phyloP scores from a whole-genome alignment of 2,888 invertebrate species.

The Phlogophora meticulosa region DNA sequence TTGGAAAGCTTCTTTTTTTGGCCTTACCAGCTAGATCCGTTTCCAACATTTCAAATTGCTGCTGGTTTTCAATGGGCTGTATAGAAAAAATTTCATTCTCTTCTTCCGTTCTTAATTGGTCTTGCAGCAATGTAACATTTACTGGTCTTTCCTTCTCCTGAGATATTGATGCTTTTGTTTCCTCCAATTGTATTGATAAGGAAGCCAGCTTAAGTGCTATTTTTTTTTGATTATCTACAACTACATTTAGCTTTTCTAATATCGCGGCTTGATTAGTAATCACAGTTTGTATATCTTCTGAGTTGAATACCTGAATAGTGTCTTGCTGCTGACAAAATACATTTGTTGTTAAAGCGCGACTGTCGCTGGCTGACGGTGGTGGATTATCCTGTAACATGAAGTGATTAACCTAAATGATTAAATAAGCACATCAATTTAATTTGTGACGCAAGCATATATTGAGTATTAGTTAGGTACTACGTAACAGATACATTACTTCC shows the following conservation, averaged over 20 bases:
- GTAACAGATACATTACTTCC: slow-evolving; percentile 24
- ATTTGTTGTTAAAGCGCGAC: slow-evolving; percentile 26
- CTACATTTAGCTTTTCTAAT: slow-evolving; percentile 23
- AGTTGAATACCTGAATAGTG: slow-evolving; percentile 27
- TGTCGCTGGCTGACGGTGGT: slow-evolving; percentile 23
- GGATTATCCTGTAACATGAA: slow-evolving; percentile 24
- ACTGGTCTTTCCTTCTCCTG: slow-evolving; percentile 25
- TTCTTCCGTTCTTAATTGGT: slow-evolving; percentile 25
- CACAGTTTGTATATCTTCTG: slow-evolving; percentile 29
- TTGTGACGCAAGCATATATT: slow-evolving; percentile 18
- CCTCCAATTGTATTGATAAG: slow-evolving; percentile 37
- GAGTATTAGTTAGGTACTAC: slow-evolving; percentile 29
- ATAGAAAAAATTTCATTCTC: slow-evolving; percentile 22
- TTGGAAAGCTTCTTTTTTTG: slow-evolving; percentile 21
- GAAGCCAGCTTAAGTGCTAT: slow-evolving; percentile 23
- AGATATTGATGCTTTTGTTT: slow-evolving; percentile 25
- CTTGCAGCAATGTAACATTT: slow-evolving; percentile 33
- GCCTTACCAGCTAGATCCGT: slow-evolving; percentile 23
- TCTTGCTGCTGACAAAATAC: slow-evolving; percentile 23
- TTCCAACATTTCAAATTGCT: slow-evolving; percentile 28
- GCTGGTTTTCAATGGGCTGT: slow-evolving; percentile 24
- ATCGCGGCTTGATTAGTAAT: slow-evolving; percentile 20
- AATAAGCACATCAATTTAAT: slow-evolving; percentile 19
- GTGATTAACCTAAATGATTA: slow-evolving; percentile 20
- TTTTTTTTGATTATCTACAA: slow-evolving; percentile 14